phyloP scores from a whole-genome alignment of 2,888 invertebrate genomes.

The Andrena hattorfiana region DNA sequence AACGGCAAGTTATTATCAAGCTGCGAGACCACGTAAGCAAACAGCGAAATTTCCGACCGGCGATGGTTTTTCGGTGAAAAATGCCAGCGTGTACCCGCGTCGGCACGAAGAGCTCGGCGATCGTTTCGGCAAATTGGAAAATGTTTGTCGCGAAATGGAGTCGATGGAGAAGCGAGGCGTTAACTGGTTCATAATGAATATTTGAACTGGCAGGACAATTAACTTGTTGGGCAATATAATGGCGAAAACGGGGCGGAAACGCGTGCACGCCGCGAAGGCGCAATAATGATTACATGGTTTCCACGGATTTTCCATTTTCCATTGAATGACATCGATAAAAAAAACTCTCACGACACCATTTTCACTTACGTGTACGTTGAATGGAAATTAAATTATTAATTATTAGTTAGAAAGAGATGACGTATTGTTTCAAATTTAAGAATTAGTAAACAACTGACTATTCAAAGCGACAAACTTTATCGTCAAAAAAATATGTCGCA shows the following conservation, averaged over 20 bases:
- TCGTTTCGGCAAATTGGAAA: slow-evolving; percentile 68
- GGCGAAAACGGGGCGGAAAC: slow-evolving; percentile 45
- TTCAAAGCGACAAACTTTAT: too few relatives aligned
- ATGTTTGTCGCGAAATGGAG: slow-evolving; percentile 62
- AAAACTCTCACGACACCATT: neutral
- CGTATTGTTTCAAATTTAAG: too few relatives aligned
- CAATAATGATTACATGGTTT: slow-evolving; percentile 22
- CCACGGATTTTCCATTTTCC: neutral
- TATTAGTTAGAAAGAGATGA: too few relatives aligned
- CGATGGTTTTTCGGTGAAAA: slow-evolving; percentile 16
- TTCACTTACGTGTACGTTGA: neutral
- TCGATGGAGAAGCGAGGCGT: slow-evolving; percentile 38
- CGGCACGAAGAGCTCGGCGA: slow-evolving; percentile 17
- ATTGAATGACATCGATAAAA: neutral
- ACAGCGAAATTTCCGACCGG: neutral
- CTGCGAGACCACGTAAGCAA: neutral
- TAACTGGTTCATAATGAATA: slow-evolving; percentile 73
- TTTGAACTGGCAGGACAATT: slow-evolving; percentile 75
- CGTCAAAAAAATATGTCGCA: too few relatives aligned
- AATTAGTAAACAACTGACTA: too few relatives aligned
- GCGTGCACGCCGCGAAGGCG: neutral
- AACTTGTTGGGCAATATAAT: slow-evolving; percentile 74
- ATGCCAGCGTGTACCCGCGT: slow-evolving; percentile 2
- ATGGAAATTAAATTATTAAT: neutral
- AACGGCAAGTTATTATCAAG: neutral